Conservation (phyloP, 53 echinoderm and acorn worm species). For the Astropecten irregularis region DNA sequence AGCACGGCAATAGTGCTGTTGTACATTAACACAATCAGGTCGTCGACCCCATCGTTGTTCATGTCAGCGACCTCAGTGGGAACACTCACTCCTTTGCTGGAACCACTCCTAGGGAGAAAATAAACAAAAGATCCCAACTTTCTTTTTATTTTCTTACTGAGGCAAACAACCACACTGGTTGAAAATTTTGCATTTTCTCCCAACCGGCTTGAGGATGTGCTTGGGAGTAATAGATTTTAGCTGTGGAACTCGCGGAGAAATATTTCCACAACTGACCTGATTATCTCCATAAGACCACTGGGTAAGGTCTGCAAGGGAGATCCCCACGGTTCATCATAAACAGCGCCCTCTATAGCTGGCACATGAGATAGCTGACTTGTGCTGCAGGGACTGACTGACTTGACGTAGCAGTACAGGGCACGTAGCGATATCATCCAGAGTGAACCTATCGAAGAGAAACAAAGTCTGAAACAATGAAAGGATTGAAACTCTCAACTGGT, state of each 20-base stretch:
- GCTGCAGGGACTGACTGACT: background rate
- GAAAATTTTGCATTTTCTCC: too few relatives aligned
- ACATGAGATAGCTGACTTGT: background rate
- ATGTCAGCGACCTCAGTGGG: conserved; percentile 72
- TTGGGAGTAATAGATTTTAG: background rate
- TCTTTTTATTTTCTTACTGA: background rate
- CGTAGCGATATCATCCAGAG: conserved; percentile 66
- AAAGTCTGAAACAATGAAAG: too few relatives aligned
- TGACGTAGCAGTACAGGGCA: conserved; percentile 64
- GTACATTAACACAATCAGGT: conserved; percentile 68
- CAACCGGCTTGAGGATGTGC: background rate
- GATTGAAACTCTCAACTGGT: too few relatives aligned
- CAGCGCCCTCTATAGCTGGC: background rate
- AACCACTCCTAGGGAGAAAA: conserved; percentile 43
- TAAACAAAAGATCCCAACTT: background rate
- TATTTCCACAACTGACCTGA: conserved; percentile 68
- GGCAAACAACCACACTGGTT: too few relatives aligned
- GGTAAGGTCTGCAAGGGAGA: conserved; percentile 13
- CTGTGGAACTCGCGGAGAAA: too few relatives aligned
- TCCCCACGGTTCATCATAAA: conserved; percentile 49
- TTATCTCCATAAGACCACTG: conserved; percentile 46
- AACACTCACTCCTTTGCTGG: conserved; percentile 57
- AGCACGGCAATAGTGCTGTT: conserved; percentile 57
- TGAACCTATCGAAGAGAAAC: conserved; percentile 60
- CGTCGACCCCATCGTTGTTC: conserved; percentile 67